Conservation (phyloP, 2,113 vertebrate genomes). For the Rhizomys pruinosus region DNA sequence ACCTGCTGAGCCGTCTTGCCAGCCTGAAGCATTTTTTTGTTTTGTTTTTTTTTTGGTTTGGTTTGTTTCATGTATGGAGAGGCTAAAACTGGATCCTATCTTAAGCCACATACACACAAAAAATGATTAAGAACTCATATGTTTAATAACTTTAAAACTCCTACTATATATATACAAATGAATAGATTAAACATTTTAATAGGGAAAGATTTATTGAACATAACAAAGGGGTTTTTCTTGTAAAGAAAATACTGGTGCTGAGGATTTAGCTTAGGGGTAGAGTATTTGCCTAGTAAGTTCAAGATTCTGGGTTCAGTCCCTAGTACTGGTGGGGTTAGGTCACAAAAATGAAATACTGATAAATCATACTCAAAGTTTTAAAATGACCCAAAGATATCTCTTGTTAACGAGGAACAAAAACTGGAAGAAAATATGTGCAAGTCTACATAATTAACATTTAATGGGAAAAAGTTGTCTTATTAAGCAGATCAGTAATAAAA, state of each 20-base stretch:
- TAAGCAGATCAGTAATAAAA: background rate
- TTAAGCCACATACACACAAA: background rate
- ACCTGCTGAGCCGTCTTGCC: too few species aligned
- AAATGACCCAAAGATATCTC: background rate
- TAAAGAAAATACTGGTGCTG: background rate
- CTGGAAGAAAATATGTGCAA: background rate
- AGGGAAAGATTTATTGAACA: background rate
- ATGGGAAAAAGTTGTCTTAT: background rate
- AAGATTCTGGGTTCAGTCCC: background rate
- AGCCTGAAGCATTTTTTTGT: too few species aligned
- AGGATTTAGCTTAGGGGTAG: background rate
- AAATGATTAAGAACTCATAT: constrained; percentile 13
- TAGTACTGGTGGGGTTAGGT: background rate
- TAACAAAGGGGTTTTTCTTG: background rate
- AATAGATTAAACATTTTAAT: constrained; percentile 25
- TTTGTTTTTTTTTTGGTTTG: too few species aligned
- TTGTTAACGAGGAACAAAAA: background rate
- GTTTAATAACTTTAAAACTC: background rate
- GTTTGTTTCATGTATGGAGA: too few species aligned
- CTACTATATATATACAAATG: background rate
- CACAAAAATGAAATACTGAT: background rate
- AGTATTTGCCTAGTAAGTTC: background rate
- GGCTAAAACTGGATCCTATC: constrained; percentile 11
- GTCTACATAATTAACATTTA: background rate
- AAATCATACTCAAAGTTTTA: constrained; percentile 4